Evolutionary conservation across 2,797 vertebrate species (phyloP), one percentile per base, ranked within the genome.

Genomic region (Coregonus ussuriensis): DNA sequence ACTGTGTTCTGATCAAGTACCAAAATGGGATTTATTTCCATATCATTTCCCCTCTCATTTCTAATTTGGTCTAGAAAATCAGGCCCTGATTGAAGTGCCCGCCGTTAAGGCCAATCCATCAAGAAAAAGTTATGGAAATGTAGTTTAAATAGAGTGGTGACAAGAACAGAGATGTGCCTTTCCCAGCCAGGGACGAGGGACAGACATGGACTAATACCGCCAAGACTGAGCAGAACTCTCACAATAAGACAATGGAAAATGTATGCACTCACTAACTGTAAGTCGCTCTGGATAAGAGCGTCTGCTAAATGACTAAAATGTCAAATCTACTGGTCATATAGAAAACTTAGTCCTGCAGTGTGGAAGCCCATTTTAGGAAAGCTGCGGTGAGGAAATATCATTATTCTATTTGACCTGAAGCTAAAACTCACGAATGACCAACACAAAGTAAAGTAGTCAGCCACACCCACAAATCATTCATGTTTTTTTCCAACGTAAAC

Each of bases 1-100:
- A 85, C 90, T 91, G 87, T 83, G 87, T 92, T 91, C 90, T 90
- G 93, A 95, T 94, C 92, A 94, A 93, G 91, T 92, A 90, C 89
- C 86, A 82, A 88, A 94, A 93, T 93, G 92, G 94, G 91, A 94
- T 94, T 94, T 94, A 94, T 95, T 93, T 92, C 88, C 91, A 93
- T 94, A 94, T 94, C 84, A 92, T 93, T 94, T 93, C 92, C 89
- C 79, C 84, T 88, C 91, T 89, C 89, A 91, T 93, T 93, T 92
- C 88, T 63, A 87, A 88, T 79, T 80, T 90, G 88, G 91, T 92
- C 88, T 82, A 89, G 89, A 78, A 88, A 92, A 93, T 91, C 86
- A 83, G 71, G 59, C 74, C 56, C 86, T 92, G 91, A 93, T 93
- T 93, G 88, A 94, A 93, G 89, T 92, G 89, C 88, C 1, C 85